Base-by-base conservation (phyloP, 2,797 vertebrate genomes). In the Synaphobranchus kaupii region DNA sequence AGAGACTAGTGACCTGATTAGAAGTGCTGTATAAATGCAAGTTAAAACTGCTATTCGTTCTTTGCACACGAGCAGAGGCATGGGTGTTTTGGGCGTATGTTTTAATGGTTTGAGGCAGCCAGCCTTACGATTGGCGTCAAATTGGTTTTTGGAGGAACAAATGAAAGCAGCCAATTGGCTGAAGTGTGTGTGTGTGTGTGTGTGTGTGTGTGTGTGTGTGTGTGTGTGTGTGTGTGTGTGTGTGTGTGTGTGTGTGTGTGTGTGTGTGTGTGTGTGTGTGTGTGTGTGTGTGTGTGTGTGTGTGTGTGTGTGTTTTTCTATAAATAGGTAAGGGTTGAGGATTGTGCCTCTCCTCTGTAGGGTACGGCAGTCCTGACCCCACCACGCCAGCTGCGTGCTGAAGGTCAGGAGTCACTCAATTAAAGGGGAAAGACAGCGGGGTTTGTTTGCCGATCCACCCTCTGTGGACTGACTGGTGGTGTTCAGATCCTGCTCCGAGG, bases 401-500 rank as follows among this genome's bases (percentile, higher is more conserved):
- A 63, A 28, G 86, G 58, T 81, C 85, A 34, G 68, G 39, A 88
- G 68, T 85, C 66, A 10, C 31, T 66, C 39, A 47, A 25, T 86
- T 58, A 86, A 34, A 28, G 47, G 39, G 78, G 39, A 48, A 28
- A 13, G 52, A 48, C 25, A 58, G 9, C 66, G 22, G 52, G n/a
- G 50, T 31, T 34, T 58, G 10, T 56, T 58, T 54, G 82, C 52
- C 58, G 52, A 58, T 84, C 82, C 54, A 17, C 22, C 52, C 54
- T 84, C 82, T 22, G 13, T 20, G 54, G 82, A 4, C 34, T 9
- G 60, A 17, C 13, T 44, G 84, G 34, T 71, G 31, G 60, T 48
- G 39, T 71, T 22, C 86, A 83, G 81, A 78, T 39, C 63, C 89
- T 86, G 86, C 88, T 86, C 92, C 90, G 86, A 60, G 89, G 92